Evolutionary conservation across 2,888 invertebrate genomes (phyloP).

Genomic region (Uropetala carovei): DNA sequence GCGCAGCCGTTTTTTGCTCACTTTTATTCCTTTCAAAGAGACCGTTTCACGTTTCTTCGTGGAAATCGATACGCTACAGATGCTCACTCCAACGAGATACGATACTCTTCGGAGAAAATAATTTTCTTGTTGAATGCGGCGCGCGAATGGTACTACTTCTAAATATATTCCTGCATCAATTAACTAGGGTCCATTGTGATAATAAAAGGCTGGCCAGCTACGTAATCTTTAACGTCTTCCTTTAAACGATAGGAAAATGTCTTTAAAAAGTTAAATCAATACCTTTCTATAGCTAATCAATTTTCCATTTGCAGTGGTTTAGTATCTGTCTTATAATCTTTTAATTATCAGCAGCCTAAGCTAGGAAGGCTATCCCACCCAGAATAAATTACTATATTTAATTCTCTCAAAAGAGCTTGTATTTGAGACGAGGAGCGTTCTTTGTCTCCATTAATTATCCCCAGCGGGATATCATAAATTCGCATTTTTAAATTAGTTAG

Average conservation of each 20-base stretch:
- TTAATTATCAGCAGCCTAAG: too few relatives aligned
- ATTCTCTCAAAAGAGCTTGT: not conserved
- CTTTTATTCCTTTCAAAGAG: slow-evolving; percentile 31
- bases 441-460: not conserved
- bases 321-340: too few relatives aligned
- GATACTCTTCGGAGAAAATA: slow-evolving; percentile 32
- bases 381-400: too few relatives aligned
- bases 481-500: too few relatives aligned
- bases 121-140: not conserved
- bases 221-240: too few relatives aligned
- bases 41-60: slow-evolving; percentile 16
- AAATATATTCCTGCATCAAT: not conserved
- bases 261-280: too few relatives aligned
- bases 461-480: too few relatives aligned
- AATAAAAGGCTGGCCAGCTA: too few relatives aligned
- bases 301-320: too few relatives aligned
- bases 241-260: too few relatives aligned
- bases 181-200: too few relatives aligned
- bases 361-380: not conserved
- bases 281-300: too few relatives aligned
- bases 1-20: not conserved
- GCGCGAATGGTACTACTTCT: not conserved
- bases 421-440: not conserved
- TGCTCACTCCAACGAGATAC: slow-evolving; percentile 3
- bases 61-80: slow-evolving; percentile 59